Evolutionary conservation across 2,888 invertebrate genomes (phyloP), one percentile per base, ranked within the genome.

Genomic region (Meliscaeva auricollis): DNA sequence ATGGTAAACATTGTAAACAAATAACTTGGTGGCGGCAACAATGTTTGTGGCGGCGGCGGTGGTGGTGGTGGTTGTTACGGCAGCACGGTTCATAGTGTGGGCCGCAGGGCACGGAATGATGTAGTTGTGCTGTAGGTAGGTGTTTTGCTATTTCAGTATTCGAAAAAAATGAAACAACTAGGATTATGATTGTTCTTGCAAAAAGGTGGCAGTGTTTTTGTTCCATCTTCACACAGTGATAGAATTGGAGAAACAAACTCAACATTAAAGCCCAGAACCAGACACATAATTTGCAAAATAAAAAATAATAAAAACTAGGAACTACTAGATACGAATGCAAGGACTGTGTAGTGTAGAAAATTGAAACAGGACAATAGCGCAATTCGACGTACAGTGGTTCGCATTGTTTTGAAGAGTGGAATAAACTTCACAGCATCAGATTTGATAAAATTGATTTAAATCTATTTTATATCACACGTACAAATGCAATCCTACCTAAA

Each of bases 1-100:
- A 4, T 38, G 66, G 74, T 38, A 26, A 56, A 79, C 81, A 73
- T 73, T 81, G 76, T 72, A 73, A 77, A 76, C 79, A 80, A 84
- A 84, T 84, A 85, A 76, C 80, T 73, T 73, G 11, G 85, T 81
- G 81, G 76, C 69, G 69, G 80, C 60, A 72, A 72, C 75, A 80
- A 70, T 79, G 72, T 60, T 50, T 46, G 32, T 38, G 46, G 46
- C 32, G 9, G 17, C 3, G 38, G 48, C 11, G 26, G 13, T 20
- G 30, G 17, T 22, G 50, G 13, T 15, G 35, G 54, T 9, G 22
- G 11, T 48, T 26, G 22, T 15, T 9, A 30, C 0, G 22, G 13
- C 3, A 62, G 38, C 15, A 7, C 5, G 4, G 48, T n/a, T 17
- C 6, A 17, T 5, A 7, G 69, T 54, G 30, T 9, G 32, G 1